These are phyloP conservation scores for Crocodylus rhombifer DNA, from an alignment of 2,797 vertebrate genomes.

Conservation along the genomic window DNA sequence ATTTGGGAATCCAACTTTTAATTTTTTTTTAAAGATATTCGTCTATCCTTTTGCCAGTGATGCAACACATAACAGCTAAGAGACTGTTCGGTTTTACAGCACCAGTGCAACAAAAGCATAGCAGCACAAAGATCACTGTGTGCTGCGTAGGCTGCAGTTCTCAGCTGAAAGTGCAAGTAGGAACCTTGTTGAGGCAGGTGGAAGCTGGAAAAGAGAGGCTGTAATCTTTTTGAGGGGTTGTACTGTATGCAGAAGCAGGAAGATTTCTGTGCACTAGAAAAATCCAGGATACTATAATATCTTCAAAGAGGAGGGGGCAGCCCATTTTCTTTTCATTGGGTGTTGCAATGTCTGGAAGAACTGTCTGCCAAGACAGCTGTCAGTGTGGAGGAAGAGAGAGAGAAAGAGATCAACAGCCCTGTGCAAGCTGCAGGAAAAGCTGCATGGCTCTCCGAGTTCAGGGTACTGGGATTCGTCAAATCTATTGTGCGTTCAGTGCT, in stretches of 20 bases:
- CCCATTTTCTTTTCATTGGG: neutral
- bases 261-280: conserved; percentile 56
- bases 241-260: conserved; percentile 66
- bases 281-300: conserved; percentile 50
- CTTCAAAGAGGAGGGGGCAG: conserved; percentile 30
- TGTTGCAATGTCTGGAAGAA: conserved; percentile 12
- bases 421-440: conserved; percentile 6
- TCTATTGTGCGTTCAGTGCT: conserved; percentile 2
- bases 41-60: neutral
- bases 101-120: neutral
- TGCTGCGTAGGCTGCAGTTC: conserved; percentile 58
- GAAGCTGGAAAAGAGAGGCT: conserved; percentile 70
- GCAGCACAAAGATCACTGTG: neutral
- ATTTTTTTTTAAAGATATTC: conserved; percentile 2
- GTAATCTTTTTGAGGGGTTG: conserved; percentile 67
- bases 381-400: neutral
- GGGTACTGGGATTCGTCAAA: conserved; percentile 2
- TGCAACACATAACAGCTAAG: neutral
- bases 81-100: neutral
- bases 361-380: neutral
- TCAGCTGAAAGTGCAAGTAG: conserved; percentile 61
- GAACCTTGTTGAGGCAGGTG: conserved; percentile 70
- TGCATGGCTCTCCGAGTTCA: neutral
- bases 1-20: conserved; percentile 19
- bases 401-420: neutral